Percentiles rank a stretch among this genome's conserved stretches.
Evolutionary conservation across 2,888 invertebrate genomes (phyloP).

Genomic region (Amaurobius ferox): DNA sequence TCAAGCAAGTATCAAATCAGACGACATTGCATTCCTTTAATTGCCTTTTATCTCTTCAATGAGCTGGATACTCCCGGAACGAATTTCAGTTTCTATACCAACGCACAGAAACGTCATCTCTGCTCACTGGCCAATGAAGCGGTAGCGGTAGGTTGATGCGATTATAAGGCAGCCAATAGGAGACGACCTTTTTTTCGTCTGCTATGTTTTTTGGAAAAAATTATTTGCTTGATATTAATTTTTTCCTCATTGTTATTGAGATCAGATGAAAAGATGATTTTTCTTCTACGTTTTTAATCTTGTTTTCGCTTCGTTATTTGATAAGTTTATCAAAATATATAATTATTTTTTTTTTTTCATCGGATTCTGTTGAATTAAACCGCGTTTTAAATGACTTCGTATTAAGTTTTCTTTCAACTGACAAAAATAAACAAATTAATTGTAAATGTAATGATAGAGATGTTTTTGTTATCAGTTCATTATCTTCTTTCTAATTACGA

Average conservation of each 20-base stretch:
- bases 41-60: conserved; percentile 70
- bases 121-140: conserved; percentile 75
- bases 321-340: background rate
- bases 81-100: conserved; percentile 47
- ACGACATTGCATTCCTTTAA: conserved; percentile 64
- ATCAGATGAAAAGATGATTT: background rate
- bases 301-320: conserved; percentile 15
- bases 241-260: conserved; percentile 37
- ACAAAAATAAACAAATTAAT: background rate
- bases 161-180: conserved; percentile 65
- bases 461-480: background rate
- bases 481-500: background rate
- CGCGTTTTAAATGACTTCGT: conserved; percentile 47
- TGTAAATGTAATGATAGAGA: background rate
- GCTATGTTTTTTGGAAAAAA: background rate
- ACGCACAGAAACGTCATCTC: conserved; percentile 76
- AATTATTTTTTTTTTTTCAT: conserved; percentile 18
- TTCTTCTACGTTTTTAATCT: background rate
- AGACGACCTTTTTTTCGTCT: conserved; percentile 14
- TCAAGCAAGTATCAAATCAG: conserved; percentile 49
- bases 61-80: conserved; percentile 33
- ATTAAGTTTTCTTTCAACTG: conserved; percentile 20
- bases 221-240: background rate
- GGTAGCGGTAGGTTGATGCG: conserved; percentile 47
- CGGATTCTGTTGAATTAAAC: conserved; percentile 27